Base-by-base conservation (phyloP, 2,888 invertebrate genomes). In the Dryobota labecula region DNA sequence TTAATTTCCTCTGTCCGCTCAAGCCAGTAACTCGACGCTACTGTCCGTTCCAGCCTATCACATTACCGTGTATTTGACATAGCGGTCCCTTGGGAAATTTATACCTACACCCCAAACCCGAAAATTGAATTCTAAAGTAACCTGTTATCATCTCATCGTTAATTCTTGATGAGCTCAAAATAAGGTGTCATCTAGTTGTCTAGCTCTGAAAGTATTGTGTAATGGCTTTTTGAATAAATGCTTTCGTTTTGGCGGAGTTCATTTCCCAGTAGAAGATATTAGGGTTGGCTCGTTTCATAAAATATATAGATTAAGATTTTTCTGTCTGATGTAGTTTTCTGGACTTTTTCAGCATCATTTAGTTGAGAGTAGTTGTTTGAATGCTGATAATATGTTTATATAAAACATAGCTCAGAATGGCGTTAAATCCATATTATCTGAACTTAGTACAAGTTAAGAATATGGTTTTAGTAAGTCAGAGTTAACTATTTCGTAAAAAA, bases 51-150 rank as follows among this genome's bases (percentile, higher is more conserved):
- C 64, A 82, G 63, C 65, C 81, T 83, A 84, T 84, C 76, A 87
- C 80, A 87, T 85, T 83, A 85, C 87, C 76, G 70, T 84, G 80
- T 77, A 83, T 87, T 85, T 86, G 87, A 84, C 80, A 80, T 78
- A 87, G 76, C 47, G 84, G 64, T 70, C 87, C 78, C 86, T 57
- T 0, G 87, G 87, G 87, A 87, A 87, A 87, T 87, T 86, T 80
- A 81, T 79, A 49, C 54, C 20, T 56, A 69, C 86, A 77, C 74
- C 83, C 82, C 73, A 82, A 85, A 84, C 82, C 83, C 72, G 87
- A 87, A 86, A 86, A 86, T 86, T 86, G 86, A 86, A 86, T 86
- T 87, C 87, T 87, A 87, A 82, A 86, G 86, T 78, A 85, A 85
- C 80, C 79, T 79, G 87, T 84, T 84, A 86, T 86, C 86, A 80